phyloP scores from a whole-genome alignment of 1,140 invertebrate genomes.

The Nilaparvata lugens region DNA sequence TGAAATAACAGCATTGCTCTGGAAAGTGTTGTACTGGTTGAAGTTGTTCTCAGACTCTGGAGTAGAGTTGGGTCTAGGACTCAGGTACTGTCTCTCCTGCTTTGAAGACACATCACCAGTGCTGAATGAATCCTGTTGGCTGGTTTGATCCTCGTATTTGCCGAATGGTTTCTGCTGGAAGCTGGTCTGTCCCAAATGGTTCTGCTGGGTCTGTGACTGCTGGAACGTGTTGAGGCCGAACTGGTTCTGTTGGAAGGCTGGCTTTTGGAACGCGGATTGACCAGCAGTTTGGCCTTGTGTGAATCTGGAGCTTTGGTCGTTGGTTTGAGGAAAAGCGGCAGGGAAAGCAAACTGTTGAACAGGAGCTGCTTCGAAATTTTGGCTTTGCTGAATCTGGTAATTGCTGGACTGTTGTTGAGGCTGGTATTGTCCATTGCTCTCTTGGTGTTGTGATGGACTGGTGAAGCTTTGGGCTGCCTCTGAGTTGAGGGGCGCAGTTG shows the following conservation, averaged over 20 bases:
- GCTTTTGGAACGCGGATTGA: background rate
- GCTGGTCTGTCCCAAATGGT: background rate
- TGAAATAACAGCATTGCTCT: no score
- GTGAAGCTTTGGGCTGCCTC: background rate
- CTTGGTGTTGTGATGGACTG: background rate
- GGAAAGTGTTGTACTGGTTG: no score
- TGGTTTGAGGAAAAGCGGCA: background rate
- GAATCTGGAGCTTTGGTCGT: background rate
- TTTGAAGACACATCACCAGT: background rate
- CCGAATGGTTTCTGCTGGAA: background rate
- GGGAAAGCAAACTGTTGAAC: background rate
- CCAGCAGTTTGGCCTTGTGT: background rate
- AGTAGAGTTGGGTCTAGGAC: no score
- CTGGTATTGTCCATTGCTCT: background rate
- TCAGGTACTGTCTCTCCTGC: background rate
- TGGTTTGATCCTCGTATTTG: background rate
- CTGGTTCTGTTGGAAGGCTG: background rate
- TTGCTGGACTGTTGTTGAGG: background rate
- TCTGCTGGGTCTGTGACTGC: background rate
- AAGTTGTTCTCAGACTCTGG: no score
- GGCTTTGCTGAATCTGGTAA: background rate
- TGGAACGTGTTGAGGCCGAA: background rate
- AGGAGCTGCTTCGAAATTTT: no score
- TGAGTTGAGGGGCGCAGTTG: slow-evolving; percentile 18
- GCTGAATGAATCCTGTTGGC: background rate